These are phyloP conservation scores for Ctenodactylus gundi DNA, from an alignment of 2,113 vertebrate species.

Conservation along the genomic window DNA sequence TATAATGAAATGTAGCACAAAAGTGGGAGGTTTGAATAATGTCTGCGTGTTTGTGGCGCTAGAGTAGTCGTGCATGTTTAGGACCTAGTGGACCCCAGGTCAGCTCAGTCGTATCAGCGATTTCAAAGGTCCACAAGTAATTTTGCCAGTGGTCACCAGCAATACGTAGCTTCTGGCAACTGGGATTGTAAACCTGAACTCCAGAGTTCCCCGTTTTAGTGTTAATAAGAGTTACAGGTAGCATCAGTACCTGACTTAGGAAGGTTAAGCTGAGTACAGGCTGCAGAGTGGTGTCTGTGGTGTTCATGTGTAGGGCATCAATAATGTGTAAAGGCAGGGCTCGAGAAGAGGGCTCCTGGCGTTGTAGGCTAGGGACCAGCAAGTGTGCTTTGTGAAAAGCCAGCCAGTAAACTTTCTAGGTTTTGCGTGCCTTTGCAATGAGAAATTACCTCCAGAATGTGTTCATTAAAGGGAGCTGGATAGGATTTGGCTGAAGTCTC, in stretches of 20 bases:
- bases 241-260: neutral
- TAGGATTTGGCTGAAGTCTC: neutral
- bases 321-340: neutral
- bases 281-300: accelerated
- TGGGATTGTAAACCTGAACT: neutral
- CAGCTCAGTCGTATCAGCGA: neutral
- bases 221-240: neutral
- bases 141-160: neutral
- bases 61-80: neutral
- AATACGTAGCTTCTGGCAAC: neutral
- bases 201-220: neutral
- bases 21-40: neutral
- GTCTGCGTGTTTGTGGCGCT: neutral
- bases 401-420: neutral
- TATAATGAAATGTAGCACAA: neutral
- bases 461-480: neutral
- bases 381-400: neutral
- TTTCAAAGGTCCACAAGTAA: neutral
- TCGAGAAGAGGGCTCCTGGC: neutral
- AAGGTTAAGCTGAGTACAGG: neutral
- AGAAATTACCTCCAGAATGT: neutral
- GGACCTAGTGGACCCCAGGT: neutral
- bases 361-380: neutral
- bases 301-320: neutral
- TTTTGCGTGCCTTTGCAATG: neutral